phyloP scores from a whole-genome alignment of 2,113 vertebrate genomes.

The Vicugna pacos region DNA sequence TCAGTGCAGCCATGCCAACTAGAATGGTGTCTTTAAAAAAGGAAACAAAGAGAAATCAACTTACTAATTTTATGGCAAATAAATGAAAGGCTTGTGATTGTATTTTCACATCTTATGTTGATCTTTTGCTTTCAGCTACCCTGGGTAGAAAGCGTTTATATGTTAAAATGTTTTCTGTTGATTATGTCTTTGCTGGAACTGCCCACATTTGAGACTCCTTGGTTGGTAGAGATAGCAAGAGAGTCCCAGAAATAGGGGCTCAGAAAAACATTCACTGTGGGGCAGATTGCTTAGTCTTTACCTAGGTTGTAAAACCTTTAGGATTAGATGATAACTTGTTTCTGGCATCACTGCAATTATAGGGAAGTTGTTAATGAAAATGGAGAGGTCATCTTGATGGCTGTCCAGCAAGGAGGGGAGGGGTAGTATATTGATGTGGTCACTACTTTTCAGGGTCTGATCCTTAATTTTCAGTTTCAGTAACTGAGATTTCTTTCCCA shows the following conservation, averaged over 20 bases:
- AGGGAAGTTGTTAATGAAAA: conserved; percentile 41
- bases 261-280: not conserved
- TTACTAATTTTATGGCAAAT: conserved; percentile 42
- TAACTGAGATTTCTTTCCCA: conserved; percentile 30
- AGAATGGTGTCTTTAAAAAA: conserved; percentile 1
- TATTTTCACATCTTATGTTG: conserved; percentile 27
- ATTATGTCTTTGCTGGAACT: conserved; percentile 41
- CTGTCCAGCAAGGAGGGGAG: not conserved
- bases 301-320: conserved; percentile 11
- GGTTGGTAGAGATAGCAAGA: not conserved
- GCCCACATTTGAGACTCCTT: not conserved
- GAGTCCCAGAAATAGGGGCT: not conserved
- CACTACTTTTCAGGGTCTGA: not conserved
- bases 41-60: not conserved
- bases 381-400: not conserved
- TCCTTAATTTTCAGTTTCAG: conserved; percentile 49
- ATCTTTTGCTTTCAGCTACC: conserved; percentile 53
- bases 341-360: conserved; percentile 10
- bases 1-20: not conserved
- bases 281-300: not conserved
- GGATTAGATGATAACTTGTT: conserved; percentile 14
- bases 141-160: conserved; percentile 11
- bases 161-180: conserved; percentile 46
- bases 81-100: not conserved
- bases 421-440: not conserved